Conservation (phyloP, 2,113 vertebrate species). For the Myotis brandtii region DNA sequence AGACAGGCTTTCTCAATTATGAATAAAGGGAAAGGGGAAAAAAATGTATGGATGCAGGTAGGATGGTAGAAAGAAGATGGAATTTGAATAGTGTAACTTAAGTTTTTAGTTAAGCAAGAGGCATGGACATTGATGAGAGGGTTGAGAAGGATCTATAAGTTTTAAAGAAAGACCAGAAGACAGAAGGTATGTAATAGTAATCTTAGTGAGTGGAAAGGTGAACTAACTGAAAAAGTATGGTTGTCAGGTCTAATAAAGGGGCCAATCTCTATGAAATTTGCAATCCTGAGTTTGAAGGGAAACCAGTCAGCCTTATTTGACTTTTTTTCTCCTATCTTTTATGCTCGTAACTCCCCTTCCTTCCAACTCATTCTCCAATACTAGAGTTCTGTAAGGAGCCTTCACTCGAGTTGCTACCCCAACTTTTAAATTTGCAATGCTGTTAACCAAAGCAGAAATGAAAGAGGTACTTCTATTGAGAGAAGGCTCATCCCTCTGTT, state of each 20-base stretch:
- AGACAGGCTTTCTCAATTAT: not conserved
- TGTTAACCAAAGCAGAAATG: conserved; percentile 27
- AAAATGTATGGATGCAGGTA: not conserved
- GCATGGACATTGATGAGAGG: not conserved
- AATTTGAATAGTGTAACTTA: not conserved
- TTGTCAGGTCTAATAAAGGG: not conserved
- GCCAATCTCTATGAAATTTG: not conserved
- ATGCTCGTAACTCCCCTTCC: not conserved
- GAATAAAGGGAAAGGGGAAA: not conserved
- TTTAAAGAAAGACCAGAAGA: not conserved
- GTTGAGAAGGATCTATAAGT: not conserved
- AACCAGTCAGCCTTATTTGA: not conserved
- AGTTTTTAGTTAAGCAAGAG: not conserved
- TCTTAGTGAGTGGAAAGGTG: not conserved
- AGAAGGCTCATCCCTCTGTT: not conserved
- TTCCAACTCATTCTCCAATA: not conserved
- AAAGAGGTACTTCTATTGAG: not conserved
- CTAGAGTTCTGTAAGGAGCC: not conserved
- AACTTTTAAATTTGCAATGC: not conserved
- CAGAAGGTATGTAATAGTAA: not conserved
- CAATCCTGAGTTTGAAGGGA: not conserved
- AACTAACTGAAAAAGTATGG: not conserved
- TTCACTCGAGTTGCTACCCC: not conserved
- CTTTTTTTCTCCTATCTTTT: not conserved
- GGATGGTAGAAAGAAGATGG: not conserved